Evolutionary conservation across 92 coral and sea anemone genomes (phyloP).

Genomic region (Parazoanthus atlanticus): DNA sequence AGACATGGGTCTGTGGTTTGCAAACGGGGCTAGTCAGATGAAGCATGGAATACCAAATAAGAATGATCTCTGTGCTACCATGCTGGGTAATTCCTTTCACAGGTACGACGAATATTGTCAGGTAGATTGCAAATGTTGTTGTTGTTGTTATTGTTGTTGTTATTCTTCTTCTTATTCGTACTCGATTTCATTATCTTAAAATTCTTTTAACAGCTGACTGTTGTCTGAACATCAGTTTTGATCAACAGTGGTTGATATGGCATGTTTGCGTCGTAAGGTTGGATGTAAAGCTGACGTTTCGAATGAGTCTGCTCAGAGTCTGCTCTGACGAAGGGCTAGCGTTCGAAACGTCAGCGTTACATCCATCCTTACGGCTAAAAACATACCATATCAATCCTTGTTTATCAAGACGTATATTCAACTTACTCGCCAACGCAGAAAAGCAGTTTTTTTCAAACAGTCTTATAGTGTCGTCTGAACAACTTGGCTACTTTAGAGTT

Average conservation of each 20-base stretch:
- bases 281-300: too few species aligned
- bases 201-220: too few species aligned
- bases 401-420: too few species aligned
- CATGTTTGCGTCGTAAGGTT: too few species aligned
- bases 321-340: background rate
- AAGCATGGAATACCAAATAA: slow-evolving; percentile 63
- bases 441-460: too few species aligned
- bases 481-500: background rate
- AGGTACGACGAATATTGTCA: slow-evolving; percentile 59
- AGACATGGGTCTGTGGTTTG: slow-evolving; percentile 82
- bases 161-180: too few species aligned
- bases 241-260: too few species aligned
- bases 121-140: too few species aligned
- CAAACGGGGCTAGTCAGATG: slow-evolving; percentile 60
- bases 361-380: background rate
- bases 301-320: background rate
- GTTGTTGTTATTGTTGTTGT: too few species aligned
- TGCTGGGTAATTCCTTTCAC: slow-evolving; percentile 62
- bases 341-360: background rate
- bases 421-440: too few species aligned
- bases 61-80: slow-evolving; percentile 75
- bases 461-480: background rate
- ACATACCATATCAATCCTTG: too few species aligned
- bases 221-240: too few species aligned
- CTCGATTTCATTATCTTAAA: background rate